Percentiles rank a stretch among this genome's conserved stretches.
These are phyloP conservation scores for Cercopithecus mona DNA, from an alignment of 2,113 vertebrate species.

Conservation along the genomic window DNA sequence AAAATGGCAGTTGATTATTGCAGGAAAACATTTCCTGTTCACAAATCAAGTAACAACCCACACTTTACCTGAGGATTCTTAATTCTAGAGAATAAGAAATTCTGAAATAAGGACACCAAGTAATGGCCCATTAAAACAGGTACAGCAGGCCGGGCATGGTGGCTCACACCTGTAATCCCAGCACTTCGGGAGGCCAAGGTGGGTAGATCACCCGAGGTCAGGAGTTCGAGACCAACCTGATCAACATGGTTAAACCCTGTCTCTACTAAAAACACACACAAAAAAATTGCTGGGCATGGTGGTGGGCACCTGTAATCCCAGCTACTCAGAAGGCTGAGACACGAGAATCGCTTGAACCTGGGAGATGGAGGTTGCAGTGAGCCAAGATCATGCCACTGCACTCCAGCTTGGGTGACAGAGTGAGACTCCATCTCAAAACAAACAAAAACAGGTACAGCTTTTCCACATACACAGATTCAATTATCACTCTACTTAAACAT, in stretches of 20 bases:
- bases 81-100: neutral
- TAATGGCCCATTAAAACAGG: neutral
- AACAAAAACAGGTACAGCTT: neutral
- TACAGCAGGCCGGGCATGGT: neutral
- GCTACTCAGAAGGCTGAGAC: neutral
- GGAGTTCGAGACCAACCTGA: neutral
- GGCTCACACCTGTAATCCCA: neutral
- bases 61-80: neutral
- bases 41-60: neutral
- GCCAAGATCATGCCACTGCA: neutral
- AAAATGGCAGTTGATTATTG: neutral
- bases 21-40: neutral
- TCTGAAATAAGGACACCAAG: neutral
- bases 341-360: neutral
- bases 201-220: neutral
- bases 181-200: neutral
- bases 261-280: neutral
- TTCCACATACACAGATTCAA: neutral
- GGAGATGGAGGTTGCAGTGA: neutral
- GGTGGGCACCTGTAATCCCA: neutral
- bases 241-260: neutral
- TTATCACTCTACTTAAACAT: neutral
- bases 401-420: neutral
- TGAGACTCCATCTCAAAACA: neutral
- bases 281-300: neutral